Base-by-base conservation (phyloP, 2,113 vertebrate species). In the Neolamprologus caudopunctatus region DNA sequence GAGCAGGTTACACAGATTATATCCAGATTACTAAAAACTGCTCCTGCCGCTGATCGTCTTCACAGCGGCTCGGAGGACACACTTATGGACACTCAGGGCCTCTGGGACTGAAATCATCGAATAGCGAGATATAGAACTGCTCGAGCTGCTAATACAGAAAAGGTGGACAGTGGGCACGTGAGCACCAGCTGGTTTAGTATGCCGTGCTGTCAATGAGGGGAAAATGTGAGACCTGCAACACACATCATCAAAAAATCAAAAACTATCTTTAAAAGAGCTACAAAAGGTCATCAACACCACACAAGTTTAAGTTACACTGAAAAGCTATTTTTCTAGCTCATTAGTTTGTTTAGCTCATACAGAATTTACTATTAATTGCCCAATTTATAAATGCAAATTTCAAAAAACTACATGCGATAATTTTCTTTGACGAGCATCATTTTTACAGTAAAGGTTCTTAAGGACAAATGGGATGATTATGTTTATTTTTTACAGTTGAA, bases 41-140 rank as follows among this genome's bases (percentile, higher is more conserved):
- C 84, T 82, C 50, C 2, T 45, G 26, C 71, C 26, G 7, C 73
- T 51, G 21, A 68, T 75, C 71, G 37, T 87, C 68, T 68, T 85
- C 82, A 75, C 58, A 71, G 87, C 8, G 11, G 45, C 87, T 55
- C 51, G 14, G 55, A 71, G 83, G 53, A 85, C 88, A 55, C 66
- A 57, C 81, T 92, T 93, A 93, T 51, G 90, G 91, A 85, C 8
- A 78, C 90, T 87, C 8, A 7, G 84, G 90, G 86, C 84, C 73
- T 84, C 45, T 26, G 83, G 50, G 92, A 88, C 91, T 21, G 51
- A 89, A 61, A 90, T 73, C 89, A 82, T 88, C 40, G 87, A 91
- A 93, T 87, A 93, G 83, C 33, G 31, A 88, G 93, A 88, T 84
- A 63, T 9, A 63, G 90, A 89, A 88, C 89, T 85, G 84, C 84